A percentile compares a stretch with the other conserved stretches of the same genome.
These are phyloP conservation scores for Brachirus orientalis DNA, from an alignment of 2,113 vertebrate species.

Conservation along the genomic window DNA sequence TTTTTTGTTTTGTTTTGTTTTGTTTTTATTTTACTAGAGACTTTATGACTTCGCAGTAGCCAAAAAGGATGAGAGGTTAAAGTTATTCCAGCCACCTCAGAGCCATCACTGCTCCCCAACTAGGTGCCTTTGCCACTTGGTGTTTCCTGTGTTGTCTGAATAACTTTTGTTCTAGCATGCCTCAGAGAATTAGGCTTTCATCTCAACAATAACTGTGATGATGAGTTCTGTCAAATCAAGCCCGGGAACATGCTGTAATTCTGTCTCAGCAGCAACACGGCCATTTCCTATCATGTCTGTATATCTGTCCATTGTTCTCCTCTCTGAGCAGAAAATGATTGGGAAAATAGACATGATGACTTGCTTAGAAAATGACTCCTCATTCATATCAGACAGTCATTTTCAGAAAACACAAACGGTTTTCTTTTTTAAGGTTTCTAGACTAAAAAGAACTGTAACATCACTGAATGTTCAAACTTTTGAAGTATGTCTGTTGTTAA, in stretches of 20 bases:
- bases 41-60: slow-evolving; percentile 38
- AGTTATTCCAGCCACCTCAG: slow-evolving; percentile 54
- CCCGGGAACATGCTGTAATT: slow-evolving; percentile 67
- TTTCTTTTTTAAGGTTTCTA: too few species aligned
- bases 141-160: slow-evolving; percentile 77
- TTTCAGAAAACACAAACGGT: too few species aligned
- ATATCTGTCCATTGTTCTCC: slow-evolving; percentile 25
- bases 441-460: too few species aligned
- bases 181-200: slow-evolving; percentile 73
- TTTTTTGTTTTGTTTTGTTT: too few species aligned
- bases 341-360: slow-evolving; percentile 33
- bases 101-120: slow-evolving; percentile 28
- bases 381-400: slow-evolving; percentile 1
- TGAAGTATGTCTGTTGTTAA: slow-evolving; percentile 7
- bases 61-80: slow-evolving; percentile 75
- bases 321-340: slow-evolving; percentile 21
- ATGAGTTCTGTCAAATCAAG: slow-evolving; percentile 79
- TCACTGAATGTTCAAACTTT: too few species aligned
- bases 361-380: slow-evolving; percentile 32
- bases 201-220: slow-evolving; percentile 70
- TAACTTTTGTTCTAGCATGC: slow-evolving; percentile 65
- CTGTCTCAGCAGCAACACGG: slow-evolving; percentile 48
- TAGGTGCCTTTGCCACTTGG: slow-evolving; percentile 37
- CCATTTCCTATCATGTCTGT: slow-evolving; percentile 53
- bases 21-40: not conserved